Evolutionary conservation across 2,113 vertebrate genomes (phyloP).

Genomic region (Eidolon helvum): DNA sequence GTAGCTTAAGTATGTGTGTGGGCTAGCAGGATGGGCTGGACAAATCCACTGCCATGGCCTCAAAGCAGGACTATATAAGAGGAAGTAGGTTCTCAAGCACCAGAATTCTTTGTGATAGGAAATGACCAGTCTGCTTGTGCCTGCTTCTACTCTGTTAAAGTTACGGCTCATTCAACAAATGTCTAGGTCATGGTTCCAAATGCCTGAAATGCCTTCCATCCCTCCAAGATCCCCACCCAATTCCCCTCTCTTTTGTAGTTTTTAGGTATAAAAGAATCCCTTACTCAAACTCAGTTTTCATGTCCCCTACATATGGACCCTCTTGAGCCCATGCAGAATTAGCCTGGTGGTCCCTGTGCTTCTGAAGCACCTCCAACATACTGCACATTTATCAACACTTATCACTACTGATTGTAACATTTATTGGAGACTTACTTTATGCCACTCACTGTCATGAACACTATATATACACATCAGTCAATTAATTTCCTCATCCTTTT

Average conservation of each 20-base stretch:
- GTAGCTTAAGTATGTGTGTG: no score
- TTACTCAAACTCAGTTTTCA: not conserved
- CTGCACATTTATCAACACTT: not conserved
- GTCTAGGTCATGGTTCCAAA: not conserved
- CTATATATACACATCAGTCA: not conserved
- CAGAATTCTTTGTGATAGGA: not conserved
- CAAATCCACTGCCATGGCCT: no score
- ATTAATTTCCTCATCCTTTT: not conserved
- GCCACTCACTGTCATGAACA: not conserved
- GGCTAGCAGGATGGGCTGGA: not conserved
- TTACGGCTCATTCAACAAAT: not conserved
- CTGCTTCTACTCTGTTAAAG: not conserved
- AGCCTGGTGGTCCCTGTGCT: rapidly evolving
- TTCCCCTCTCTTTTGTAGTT: no score
- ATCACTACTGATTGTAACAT: not conserved
- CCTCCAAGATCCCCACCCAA: rapidly evolving
- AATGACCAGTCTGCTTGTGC: no score
- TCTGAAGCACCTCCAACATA: rapidly evolving
- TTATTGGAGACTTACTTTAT: not conserved
- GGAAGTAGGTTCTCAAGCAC: not conserved
- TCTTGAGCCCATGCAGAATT: not conserved
- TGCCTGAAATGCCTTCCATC: not conserved
- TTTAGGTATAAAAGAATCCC: not conserved
- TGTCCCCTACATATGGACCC: rapidly evolving
- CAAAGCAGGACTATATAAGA: rapidly evolving